A percentile compares a stretch with the other conserved stretches of the same genome.
Evolutionary conservation across 2,888 invertebrate genomes (phyloP).

Genomic region (Clepsis dumicolana): DNA sequence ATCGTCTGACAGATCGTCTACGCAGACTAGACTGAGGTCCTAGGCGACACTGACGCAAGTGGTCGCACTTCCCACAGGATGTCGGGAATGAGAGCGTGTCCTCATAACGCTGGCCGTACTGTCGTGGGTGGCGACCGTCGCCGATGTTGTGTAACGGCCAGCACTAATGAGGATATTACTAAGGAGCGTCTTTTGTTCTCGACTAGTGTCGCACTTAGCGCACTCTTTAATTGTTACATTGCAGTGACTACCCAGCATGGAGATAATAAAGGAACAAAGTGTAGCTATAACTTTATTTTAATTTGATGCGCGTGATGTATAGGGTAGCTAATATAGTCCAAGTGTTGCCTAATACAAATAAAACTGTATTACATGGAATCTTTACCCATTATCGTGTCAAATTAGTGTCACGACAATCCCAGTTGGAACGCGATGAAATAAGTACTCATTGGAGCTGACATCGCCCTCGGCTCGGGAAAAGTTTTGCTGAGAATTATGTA

Average conservation of each 20-base stretch:
- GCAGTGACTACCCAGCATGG: background rate
- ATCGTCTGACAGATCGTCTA: slow-evolving; percentile 77
- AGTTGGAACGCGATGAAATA: slow-evolving; percentile 35
- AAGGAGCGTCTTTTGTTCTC: slow-evolving; percentile 60
- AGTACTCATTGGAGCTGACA: slow-evolving; percentile 41
- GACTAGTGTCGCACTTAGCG: slow-evolving; percentile 13
- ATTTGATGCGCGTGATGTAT: background rate
- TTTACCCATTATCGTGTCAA: slow-evolving; percentile 44
- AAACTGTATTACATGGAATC: slow-evolving; percentile 33
- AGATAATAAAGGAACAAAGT: background rate
- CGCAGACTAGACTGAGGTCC: slow-evolving; percentile 73
- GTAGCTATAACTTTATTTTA: background rate
- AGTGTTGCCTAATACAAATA: slow-evolving; percentile 21
- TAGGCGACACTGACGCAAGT: slow-evolving; percentile 76
- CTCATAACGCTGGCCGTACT: slow-evolving; percentile 73
- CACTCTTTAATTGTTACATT: slow-evolving; percentile 25
- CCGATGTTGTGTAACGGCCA: slow-evolving; percentile 72
- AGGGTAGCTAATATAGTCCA: slow-evolving; percentile 11
- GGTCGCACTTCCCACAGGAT: slow-evolving; percentile 81
- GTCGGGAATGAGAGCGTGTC: slow-evolving; percentile 84
- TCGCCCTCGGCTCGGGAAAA: slow-evolving; percentile 20
- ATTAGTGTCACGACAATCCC: slow-evolving; percentile 38
- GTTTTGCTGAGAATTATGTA: slow-evolving; percentile 35
- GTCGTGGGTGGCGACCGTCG: slow-evolving; percentile 74
- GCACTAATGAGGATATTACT: slow-evolving; percentile 80